Evolutionary conservation across 2,113 vertebrate genomes (phyloP), one percentile per base, ranked within the genome.

Genomic region (Eublepharis macularius): DNA sequence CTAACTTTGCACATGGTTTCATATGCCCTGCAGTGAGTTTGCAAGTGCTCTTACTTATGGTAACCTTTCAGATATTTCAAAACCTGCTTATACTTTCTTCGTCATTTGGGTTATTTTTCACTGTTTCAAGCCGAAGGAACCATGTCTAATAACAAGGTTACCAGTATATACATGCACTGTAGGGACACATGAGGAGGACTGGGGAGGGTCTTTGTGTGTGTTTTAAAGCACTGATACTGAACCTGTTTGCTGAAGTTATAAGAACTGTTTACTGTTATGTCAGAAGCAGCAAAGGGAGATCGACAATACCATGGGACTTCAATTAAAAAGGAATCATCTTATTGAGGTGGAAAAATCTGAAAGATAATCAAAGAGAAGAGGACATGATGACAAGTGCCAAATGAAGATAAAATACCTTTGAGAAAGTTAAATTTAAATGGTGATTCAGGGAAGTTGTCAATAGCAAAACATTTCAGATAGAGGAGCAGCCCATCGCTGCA

Each of bases 331-430:
- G 1, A 5, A 29, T 80, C 88, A 92, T 82, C 68, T 24, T 81
- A 8, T 49, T 63, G 76, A 80, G 4, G 21, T 60, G 19, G 4
- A 1, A 34, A 91, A 82, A 9, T 1, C 24, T 74, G 57, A 78
- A 68, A 10, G 32, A 69, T n/a, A 2, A 26, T 79, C 7, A 85
- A 91, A 83, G 41, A 86, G 2, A 70, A 73, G 34, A 24, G 73
- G 88, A 91, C 65, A 81, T 85, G 4, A 1, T 73, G 47, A 79
- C 76, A 75, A 68, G 69, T 21, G 51, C 19, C 39, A 79, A 84
- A 79, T 63, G 86, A 80, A 84, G 81, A 76, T 84, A 80, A 88
- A 84, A 83, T 36, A 13, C 21, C 47, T 70, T 11, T 21, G 68
- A 43, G 19, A 60, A 16, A 69, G 12, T 51, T 63, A 2, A 43